Base-by-base conservation (phyloP, 2,888 invertebrate genomes). In the Melangyna quadrimaculata region DNA sequence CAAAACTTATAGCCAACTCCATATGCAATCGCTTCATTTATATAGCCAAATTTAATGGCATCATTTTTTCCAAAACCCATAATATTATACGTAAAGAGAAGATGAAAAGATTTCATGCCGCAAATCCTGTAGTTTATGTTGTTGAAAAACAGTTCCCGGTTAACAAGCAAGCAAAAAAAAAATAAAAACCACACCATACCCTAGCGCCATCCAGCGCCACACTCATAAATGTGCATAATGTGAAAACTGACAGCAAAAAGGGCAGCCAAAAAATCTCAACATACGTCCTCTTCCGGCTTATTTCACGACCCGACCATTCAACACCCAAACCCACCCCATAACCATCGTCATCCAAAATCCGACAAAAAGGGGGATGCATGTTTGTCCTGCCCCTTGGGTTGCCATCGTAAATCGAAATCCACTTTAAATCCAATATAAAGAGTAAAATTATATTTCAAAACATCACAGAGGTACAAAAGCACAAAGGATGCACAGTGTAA, bases 391-490 rank as follows among this genome's bases (percentile, higher is more conserved):
- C 51, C 73, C 19, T 10, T 6, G 1, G 2, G 3, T 8, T 51
- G 45, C 57, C 67, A 45, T 45, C 32, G 67, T 67, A 67, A 67
- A 67, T 37, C 17, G 59, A 74, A 79, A 63, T 69, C 79, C 53
- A 75, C 80, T 80, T 80, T 63, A 61, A 77, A 71, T 43, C 40
- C 81, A 67, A 65, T 81, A 37, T 67, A 24, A 67, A 77, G 59
- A 57, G 57, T 27, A 78, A 69, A 77, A 69, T 32, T 35, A 55
- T 69, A 69, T 72, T 67, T 55, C 61, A 70, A 37, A 63, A 37
- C 37, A 69, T 12, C 37, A 5, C 7, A 17, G 22, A 53, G 59
- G 29, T 43, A 32, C 35, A 61, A 57, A 37, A 53, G 14, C 40
- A 27, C 35, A 24, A 35, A 24, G 12, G 45, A 79, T 61, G 69